phyloP scores from a whole-genome alignment of 2,113 vertebrate genomes.

The Tauraco erythrolophus region DNA sequence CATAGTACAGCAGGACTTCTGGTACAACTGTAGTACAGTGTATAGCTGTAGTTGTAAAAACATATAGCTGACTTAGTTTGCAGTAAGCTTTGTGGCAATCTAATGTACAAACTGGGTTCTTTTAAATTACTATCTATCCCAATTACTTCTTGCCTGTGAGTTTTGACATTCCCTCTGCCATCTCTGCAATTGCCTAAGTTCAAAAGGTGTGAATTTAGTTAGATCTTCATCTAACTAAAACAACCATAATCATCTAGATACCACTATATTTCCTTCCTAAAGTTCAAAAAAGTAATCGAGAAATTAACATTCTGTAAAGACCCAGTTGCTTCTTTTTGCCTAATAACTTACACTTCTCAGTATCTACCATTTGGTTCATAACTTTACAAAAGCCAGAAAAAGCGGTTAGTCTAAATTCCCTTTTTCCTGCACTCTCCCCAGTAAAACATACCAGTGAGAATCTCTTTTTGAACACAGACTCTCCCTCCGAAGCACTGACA shows the following conservation, averaged over 20 bases:
- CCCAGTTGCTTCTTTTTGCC: background rate
- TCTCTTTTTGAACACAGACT: background rate
- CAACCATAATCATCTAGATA: background rate
- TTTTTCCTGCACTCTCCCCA: background rate
- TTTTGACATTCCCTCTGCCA: background rate
- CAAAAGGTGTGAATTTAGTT: background rate
- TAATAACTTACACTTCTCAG: background rate
- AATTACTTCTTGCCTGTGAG: background rate
- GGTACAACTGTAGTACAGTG: background rate
- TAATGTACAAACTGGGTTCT: background rate
- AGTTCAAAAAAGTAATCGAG: background rate
- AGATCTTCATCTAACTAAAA: background rate
- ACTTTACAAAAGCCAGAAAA: background rate
- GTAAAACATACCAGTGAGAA: background rate
- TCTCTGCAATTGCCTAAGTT: background rate
- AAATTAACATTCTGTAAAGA: background rate
- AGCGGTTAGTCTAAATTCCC: background rate
- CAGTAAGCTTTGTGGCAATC: background rate
- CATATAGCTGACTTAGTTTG: background rate
- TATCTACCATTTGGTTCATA: background rate
- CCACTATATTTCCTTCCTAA: background rate
- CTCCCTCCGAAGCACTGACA: background rate
- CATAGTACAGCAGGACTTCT: rapidly evolving
- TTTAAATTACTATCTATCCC: background rate
- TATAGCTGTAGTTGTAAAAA: background rate